These are phyloP conservation scores for Anarrhichthys ocellatus DNA, from an alignment of 2,113 vertebrate genomes.

Conservation along the genomic window DNA sequence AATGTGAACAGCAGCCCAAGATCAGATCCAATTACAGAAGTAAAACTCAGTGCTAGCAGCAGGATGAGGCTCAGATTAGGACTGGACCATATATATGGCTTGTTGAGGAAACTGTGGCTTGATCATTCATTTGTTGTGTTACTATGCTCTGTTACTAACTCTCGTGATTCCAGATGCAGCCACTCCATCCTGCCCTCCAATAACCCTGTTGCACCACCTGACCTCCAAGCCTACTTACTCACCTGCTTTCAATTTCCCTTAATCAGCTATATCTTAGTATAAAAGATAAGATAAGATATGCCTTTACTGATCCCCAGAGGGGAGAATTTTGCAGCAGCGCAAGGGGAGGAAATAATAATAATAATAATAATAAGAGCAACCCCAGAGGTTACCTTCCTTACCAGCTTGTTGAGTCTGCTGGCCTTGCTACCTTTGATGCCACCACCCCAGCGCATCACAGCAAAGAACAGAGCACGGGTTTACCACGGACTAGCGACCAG, in stretches of 20 bases:
- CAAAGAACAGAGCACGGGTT: background rate
- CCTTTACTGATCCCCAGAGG: too few relatives aligned
- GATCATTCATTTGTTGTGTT: background rate
- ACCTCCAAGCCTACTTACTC: background rate
- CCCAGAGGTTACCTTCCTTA: background rate
- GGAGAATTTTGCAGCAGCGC: too few relatives aligned
- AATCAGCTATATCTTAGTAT: background rate
- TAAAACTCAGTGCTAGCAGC: conserved; percentile 75
- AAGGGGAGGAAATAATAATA: too few relatives aligned
- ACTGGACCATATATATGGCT: conserved; percentile 80
- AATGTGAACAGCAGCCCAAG: conserved; percentile 32
- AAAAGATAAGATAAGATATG: background rate
- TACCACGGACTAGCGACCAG: too few relatives aligned
- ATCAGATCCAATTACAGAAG: conserved; percentile 81
- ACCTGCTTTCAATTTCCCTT: background rate
- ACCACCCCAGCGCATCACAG: background rate
- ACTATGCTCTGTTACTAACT: background rate
- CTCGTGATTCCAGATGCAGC: background rate
- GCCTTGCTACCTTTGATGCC: background rate
- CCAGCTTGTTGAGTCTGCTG: too few relatives aligned
- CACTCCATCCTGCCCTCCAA: background rate
- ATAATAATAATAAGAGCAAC: too few relatives aligned
- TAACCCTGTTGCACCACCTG: background rate
- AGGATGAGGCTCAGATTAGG: conserved; percentile 76
- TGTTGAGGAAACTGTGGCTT: conserved; percentile 68